These are phyloP conservation scores for Planococcus citri DNA, from an alignment of 1,140 invertebrate species.

Conservation along the genomic window DNA sequence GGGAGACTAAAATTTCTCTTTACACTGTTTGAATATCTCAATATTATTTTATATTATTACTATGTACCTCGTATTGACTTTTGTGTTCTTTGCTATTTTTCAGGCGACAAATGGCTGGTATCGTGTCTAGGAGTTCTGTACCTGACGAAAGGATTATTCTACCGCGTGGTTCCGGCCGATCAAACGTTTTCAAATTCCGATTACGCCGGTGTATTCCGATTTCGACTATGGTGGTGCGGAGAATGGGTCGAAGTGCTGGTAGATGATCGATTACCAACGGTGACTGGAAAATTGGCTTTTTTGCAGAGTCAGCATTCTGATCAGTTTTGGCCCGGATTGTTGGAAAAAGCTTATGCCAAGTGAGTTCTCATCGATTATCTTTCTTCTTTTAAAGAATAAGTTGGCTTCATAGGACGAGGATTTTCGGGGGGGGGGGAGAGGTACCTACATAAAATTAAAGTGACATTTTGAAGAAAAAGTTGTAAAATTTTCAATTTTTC, in stretches of 20 bases:
- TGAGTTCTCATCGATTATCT: slow-evolving; percentile 40
- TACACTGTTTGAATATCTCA: no score
- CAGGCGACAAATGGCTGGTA: slow-evolving; percentile 82
- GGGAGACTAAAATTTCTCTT: no score
- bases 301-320: slow-evolving; percentile 75
- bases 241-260: slow-evolving; percentile 92
- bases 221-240: slow-evolving; percentile 90
- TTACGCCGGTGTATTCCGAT: slow-evolving; percentile 76
- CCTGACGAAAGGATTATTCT: slow-evolving; percentile 78
- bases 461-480: no score
- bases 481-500: no score
- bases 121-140: slow-evolving; percentile 76
- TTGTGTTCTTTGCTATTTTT: background rate
- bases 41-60: no score
- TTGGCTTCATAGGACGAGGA: no score
- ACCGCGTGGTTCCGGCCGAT: slow-evolving; percentile 87
- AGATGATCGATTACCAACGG: slow-evolving; percentile 88
- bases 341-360: slow-evolving; percentile 99
- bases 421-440: no score
- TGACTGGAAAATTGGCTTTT: slow-evolving; percentile 82
- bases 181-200: slow-evolving; percentile 56
- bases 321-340: slow-evolving; percentile 86
- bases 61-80: no score
- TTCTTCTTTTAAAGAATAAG: background rate
- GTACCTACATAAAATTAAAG: no score